Evolutionary conservation across 2,113 vertebrate genomes (phyloP).

Genomic region (Plectropomus leopardus): DNA sequence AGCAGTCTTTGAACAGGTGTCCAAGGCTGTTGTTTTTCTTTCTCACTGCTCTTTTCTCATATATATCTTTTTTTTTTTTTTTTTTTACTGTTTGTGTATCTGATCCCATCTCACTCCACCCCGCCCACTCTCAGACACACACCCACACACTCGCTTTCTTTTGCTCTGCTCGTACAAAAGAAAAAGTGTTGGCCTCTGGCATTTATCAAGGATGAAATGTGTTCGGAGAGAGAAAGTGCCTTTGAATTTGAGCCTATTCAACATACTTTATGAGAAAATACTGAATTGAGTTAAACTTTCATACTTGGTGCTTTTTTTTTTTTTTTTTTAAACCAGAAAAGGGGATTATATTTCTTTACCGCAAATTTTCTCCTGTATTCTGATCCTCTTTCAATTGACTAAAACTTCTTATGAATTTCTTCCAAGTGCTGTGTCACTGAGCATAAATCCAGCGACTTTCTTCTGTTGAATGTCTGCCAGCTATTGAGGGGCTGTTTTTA

Average conservation of each 20-base stretch:
- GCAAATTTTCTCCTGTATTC: constrained; percentile 46
- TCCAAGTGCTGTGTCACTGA: constrained; percentile 63
- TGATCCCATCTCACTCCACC: constrained; percentile 21
- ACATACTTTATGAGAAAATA: constrained; percentile 67
- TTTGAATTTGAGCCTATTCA: constrained; percentile 62
- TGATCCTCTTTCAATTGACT: constrained; percentile 55
- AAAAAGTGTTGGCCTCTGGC: constrained; percentile 55
- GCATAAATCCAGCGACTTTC: constrained; percentile 47
- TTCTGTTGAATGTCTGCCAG: constrained; percentile 61
- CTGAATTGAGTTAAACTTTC: constrained; percentile 64
- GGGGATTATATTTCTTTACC: constrained; percentile 63
- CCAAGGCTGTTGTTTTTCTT: constrained; percentile 49
- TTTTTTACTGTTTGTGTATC: constrained; percentile 43
- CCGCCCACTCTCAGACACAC: constrained; percentile 12
- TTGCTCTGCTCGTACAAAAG: constrained; percentile 50
- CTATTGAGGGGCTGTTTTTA: constrained; percentile 65
- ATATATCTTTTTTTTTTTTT: neutral
- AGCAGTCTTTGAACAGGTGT: constrained; percentile 75
- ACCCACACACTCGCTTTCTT: neutral
- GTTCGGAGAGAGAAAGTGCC: constrained; percentile 53
- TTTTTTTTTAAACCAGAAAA: constrained; percentile 22
- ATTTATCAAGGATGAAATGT: constrained; percentile 69
- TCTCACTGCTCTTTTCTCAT: constrained; percentile 29
- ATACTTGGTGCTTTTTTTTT: constrained; percentile 16
- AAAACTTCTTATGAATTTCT: constrained; percentile 53